Evolutionary conservation across 1,140 invertebrate genomes (phyloP), one percentile per base, ranked within the genome.

Genomic region (Pogonomyrmex californicus): DNA sequence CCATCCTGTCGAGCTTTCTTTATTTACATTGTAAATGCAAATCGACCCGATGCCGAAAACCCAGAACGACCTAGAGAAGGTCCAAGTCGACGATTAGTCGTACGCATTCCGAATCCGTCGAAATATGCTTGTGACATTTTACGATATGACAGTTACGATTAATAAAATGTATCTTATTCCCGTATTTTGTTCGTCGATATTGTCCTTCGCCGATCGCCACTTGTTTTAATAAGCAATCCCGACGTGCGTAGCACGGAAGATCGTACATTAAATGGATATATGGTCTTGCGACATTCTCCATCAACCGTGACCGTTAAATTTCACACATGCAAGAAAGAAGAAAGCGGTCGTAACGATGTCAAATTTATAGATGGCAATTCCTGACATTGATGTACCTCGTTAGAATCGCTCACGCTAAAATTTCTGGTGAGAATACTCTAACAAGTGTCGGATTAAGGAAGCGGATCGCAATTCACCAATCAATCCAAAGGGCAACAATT

Each of bases 21-120:
- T 87, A 88, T 90, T 91, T 88, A 88, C 49, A 71, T 89, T 73
- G 81, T 87, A 90, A 89, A 92, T 92, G 91, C 89, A 91, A 93
- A 92, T 92, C 36, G 56, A 56, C 38, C 14, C n/a, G 17, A 0
- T 66, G 23, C 4, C 7, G 65, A 65, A 51, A 36, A 10, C 41
- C 51, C 70, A 78, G 79, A 86, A 41, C 81, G 85, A 91, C 90
- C 91, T 91, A 91, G 87, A 92, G 88, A 92, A 93, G 90, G 88
- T 91, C 63, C 38, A n/a, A 62, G 51, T n/a, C 14, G 4, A 71
- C 44, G 60, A 51, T 62, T 70, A 51, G 12, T 12, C 7, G 49
- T 30, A n/a, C n/a, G 51, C 62, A 17, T 82, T 17, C 12, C n/a
- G 17, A 66, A 88, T 63, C 12, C 4, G 47, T 36, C n/a, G 58